A percentile compares a stretch with the other conserved stretches of the same genome.
These are phyloP conservation scores for Vimba vimba DNA, from an alignment of 2,113 vertebrate species.

Conservation along the genomic window DNA sequence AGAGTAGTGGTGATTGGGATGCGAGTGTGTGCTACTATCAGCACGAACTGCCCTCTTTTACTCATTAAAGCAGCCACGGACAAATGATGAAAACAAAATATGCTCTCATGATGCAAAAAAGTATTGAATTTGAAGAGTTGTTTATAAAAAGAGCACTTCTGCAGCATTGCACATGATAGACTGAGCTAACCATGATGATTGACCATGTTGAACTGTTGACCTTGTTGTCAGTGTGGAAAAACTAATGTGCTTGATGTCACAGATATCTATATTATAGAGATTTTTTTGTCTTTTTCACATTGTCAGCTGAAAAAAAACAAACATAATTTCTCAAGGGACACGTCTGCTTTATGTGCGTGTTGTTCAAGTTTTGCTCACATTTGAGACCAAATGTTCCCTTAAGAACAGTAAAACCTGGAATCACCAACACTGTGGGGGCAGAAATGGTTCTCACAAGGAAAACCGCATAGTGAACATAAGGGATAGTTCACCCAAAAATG, in stretches of 20 bases:
- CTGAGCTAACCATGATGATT: slow-evolving; percentile 18
- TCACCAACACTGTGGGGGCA: neutral
- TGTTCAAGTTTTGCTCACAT: neutral
- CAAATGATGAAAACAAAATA: slow-evolving; percentile 42
- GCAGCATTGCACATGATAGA: slow-evolving; percentile 10
- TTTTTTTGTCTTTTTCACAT: neutral
- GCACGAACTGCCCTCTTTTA: slow-evolving; percentile 31
- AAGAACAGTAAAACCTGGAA: neutral
- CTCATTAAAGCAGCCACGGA: slow-evolving; percentile 45
- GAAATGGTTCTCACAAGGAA: neutral
- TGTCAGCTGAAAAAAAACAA: neutral
- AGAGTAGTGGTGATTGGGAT: slow-evolving; percentile 25
- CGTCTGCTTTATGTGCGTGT: neutral
- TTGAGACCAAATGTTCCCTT: neutral
- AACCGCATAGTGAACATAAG: neutral
- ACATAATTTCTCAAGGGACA: neutral
- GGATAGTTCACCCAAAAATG: too few species aligned
- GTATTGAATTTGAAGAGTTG: slow-evolving; percentile 19
- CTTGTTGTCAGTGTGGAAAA: slow-evolving; percentile 11
- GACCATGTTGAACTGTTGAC: slow-evolving; percentile 45
- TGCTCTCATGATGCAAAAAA: slow-evolving; percentile 35
- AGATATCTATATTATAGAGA: neutral
- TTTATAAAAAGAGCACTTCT: slow-evolving; percentile 45
- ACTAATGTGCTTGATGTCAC: neutral
- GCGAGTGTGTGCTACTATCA: slow-evolving; percentile 35